phyloP scores from a whole-genome alignment of 1,140 invertebrate species.

The Drosophila murphyi region DNA sequence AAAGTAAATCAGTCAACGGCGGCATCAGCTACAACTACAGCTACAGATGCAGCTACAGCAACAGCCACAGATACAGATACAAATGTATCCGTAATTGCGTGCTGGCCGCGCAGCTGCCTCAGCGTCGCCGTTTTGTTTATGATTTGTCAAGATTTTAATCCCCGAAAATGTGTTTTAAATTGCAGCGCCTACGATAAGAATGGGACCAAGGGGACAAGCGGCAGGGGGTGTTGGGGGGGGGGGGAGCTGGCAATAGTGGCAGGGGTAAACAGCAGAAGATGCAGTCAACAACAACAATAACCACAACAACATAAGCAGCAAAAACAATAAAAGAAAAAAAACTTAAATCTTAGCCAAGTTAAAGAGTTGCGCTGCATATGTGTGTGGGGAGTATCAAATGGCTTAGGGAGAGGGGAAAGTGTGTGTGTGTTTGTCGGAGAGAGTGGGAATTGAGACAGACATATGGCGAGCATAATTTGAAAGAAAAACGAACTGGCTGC shows the following conservation, averaged over 20 bases:
- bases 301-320: not conserved
- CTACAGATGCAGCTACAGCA: slow-evolving; percentile 5
- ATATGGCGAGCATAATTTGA: slow-evolving; percentile 46
- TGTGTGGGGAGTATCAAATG: not conserved
- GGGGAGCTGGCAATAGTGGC: no score
- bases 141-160: slow-evolving; percentile 72
- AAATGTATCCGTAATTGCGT: slow-evolving; percentile 61
- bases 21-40: slow-evolving; percentile 5
- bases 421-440: no score
- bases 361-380: slow-evolving; percentile 19
- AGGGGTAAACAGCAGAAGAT: not conserved
- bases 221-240: not conserved
- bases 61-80: slow-evolving; percentile 32
- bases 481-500: slow-evolving; percentile 36
- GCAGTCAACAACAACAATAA: slow-evolving; percentile 4
- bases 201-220: not conserved
- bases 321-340: slow-evolving; percentile 6
- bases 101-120: slow-evolving; percentile 39
- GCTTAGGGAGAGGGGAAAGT: not conserved
- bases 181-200: slow-evolving; percentile 53
- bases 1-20: slow-evolving; percentile 46
- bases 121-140: slow-evolving; percentile 64
- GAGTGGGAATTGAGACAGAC: slow-evolving; percentile 9
- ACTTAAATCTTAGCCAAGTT: slow-evolving; percentile 29
- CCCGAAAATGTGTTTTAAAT: slow-evolving; percentile 70